Conservation (phyloP, 2,888 invertebrate genomes). For the Carpatolechia fugitivella region DNA sequence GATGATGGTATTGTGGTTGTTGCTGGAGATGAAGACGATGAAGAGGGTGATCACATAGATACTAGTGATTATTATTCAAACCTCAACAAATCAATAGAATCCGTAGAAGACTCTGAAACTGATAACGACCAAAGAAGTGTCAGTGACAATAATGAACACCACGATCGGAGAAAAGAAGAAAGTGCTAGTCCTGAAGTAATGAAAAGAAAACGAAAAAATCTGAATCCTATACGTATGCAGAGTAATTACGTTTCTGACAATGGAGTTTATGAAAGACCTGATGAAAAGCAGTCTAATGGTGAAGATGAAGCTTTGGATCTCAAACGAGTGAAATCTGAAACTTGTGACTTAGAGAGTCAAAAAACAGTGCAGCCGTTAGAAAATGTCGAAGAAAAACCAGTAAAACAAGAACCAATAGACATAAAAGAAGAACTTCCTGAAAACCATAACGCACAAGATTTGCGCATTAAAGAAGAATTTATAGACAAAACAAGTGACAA, state of each 20-base stretch:
- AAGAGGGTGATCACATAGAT: constrained; percentile 79
- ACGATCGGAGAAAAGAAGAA: constrained; percentile 72
- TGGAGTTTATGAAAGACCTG: constrained; percentile 36
- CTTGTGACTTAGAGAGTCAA: constrained; percentile 29
- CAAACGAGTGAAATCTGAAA: constrained; percentile 61
- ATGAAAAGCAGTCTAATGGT: constrained; percentile 37
- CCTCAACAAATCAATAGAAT: constrained; percentile 61
- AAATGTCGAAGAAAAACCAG: constrained; percentile 42
- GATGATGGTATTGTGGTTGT: constrained; percentile 89
- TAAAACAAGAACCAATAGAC: constrained; percentile 46
- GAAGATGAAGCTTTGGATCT: constrained; percentile 56
- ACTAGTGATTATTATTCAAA: constrained; percentile 68
- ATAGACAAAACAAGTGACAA: constrained; percentile 43
- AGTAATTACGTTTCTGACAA: constrained; percentile 44
- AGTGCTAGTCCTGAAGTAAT: constrained; percentile 78
- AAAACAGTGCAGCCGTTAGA: constrained; percentile 26
- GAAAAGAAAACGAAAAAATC: constrained; percentile 91
- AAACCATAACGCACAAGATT: constrained; percentile 49
- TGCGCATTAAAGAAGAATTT: constrained; percentile 63
- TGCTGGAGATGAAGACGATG: constrained; percentile 87
- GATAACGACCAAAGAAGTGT: constrained; percentile 68
- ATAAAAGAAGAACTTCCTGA: constrained; percentile 56
- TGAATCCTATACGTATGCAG: constrained; percentile 92
- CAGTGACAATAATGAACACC: constrained; percentile 61
- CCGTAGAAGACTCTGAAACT: constrained; percentile 65